phyloP scores from a whole-genome alignment of 2,888 invertebrate species.

The Yponomeuta evonymella region DNA sequence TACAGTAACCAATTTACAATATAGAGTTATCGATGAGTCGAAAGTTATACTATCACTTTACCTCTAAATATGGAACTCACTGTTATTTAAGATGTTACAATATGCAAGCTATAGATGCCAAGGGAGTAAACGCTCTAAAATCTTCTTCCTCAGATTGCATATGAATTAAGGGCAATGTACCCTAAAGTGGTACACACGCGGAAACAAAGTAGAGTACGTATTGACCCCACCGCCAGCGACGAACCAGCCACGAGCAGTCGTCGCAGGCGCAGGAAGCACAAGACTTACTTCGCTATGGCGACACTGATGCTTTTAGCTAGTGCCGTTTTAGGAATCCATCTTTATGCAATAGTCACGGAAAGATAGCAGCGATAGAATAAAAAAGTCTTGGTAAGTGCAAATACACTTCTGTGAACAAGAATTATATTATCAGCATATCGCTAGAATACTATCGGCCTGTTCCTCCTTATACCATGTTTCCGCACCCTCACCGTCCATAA shows the following conservation, averaged over 20 bases:
- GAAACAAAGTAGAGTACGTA: neutral
- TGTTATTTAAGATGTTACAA: no score
- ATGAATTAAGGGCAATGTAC: neutral
- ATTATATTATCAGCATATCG: no score
- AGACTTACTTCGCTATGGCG: neutral
- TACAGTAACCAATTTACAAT: no score
- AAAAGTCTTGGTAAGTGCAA: neutral
- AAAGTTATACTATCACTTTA: no score
- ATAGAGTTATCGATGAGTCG: no score
- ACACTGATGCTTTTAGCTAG: neutral
- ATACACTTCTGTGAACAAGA: no score
- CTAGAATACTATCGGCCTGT: no score
- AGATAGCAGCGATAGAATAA: neutral
- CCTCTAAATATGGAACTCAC: no score
- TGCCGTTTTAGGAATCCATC: neutral
- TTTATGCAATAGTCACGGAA: neutral
- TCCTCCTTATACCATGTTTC: no score
- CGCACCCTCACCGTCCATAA: no score
- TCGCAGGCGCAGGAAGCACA: neutral
- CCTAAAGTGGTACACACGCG: neutral
- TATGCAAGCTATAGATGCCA: no score
- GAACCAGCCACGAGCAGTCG: neutral
- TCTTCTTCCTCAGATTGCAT: neutral
- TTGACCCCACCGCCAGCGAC: neutral
- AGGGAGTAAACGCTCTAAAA: neutral